Base-by-base conservation (phyloP, 53 echinoderm and acorn worm genomes). In the Stichopus horrens region DNA sequence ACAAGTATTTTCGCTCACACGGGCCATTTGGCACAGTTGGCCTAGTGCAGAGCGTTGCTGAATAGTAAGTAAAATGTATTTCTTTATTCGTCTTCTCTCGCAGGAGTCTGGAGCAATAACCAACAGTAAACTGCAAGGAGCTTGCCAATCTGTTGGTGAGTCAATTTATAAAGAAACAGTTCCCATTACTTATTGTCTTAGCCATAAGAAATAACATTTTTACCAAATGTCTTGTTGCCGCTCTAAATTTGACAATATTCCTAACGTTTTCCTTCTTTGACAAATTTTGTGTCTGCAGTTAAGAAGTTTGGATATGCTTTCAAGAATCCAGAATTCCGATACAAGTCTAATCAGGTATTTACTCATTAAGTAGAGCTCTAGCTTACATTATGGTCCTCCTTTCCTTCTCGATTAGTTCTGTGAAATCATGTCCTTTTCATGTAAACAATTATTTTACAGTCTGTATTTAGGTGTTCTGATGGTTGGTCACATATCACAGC, bases 281-380 rank as follows among this genome's bases (percentile, higher is more conserved):
- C 73, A 89, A 81, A 55, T 74, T 80, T 91, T 67, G 11, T 75
- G 8, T 60, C 51, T 80, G 11, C 92, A 95, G 96, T 95, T 77
- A 98, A 98, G 88, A 95, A 98, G 58, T 93, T 98, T 93, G 85
- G 88, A 54, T 98, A 98, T 84, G 98, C 98, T 73, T 95, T 93
- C 74, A 78, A 78, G 13, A 92, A 86, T 65, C 92, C 88, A 86
- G 98, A 98, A 75, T 98, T 98, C 74, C 94, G 94, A 22, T 95
- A 90, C 87, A 94, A 91, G 53, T 92, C 94, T 56, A 92, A 92
- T 9, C 93, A 92, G 91, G 95, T 95, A 86, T 66, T 37, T 21
- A 73, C n/a, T 73, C 21, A 21, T 6, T 73, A 9, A 73, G n/a
- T 21, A n/a, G 6, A 20, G 6, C 21, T 7, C 8, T 73, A 73